Base-by-base conservation (phyloP, 2,888 invertebrate genomes). In the Dicyrtomina minuta region DNA sequence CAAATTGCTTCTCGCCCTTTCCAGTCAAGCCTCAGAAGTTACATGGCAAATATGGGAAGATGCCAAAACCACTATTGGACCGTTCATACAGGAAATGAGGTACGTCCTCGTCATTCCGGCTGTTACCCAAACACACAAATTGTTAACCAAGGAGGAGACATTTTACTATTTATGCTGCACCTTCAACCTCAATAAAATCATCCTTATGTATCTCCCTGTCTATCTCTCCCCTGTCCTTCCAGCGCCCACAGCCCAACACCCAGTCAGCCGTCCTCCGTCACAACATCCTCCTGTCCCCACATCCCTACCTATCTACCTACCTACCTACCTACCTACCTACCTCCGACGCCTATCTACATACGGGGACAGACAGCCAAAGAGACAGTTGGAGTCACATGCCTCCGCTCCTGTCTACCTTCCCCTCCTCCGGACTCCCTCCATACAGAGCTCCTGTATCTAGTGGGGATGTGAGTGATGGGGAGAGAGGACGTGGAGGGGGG, bases 31-130 rank as follows among this genome's bases (percentile, higher is more conserved):
- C 0, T 84, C 86, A 73, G 86, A 87, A 62, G 87, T 89, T 0
- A 80, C 90, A 4, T 85, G 85, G 72, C 88, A 87, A 68, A 86
- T 92, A 44, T 92, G 92, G 92, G 82, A 84, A 0, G 90, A 91
- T 77, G 89, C 91, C 0, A 89, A 89, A 80, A 87, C 89, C 0
- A 86, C 88, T 72, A 84, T 92, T 13, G 82, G 87, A 64, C 85
- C 86, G 8, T 91, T 92, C 78, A 81, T 92, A 3, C 86, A 88
- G 51, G 92, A 93, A 80, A 82, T 92, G 70, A 84, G 83, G 86
- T 86, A 81, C 79, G 46, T 22, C 44, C 41, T 60, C 60, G 20
- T 60, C 44, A 60, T 60, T 60, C 44, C 44, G 44, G 60, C 44
- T 60, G 55, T 58, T 60, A 44, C 60, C 43, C 60, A 60, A 60